A percentile compares a stretch with the other conserved stretches of the same genome.
These are phyloP conservation scores for Calypte anna DNA, from an alignment of 2,113 vertebrate genomes.

Conservation along the genomic window DNA sequence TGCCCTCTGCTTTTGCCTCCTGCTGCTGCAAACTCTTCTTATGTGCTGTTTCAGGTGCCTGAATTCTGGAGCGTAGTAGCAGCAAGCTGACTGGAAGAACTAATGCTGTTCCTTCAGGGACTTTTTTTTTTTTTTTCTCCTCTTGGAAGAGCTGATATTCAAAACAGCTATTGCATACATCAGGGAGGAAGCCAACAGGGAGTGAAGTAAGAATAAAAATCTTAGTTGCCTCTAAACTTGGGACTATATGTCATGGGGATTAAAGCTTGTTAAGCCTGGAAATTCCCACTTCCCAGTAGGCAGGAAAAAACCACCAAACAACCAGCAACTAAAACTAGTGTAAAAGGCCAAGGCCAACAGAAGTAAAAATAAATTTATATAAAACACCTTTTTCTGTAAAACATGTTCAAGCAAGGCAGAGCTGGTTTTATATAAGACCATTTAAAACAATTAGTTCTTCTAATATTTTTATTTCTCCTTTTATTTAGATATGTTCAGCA, in stretches of 20 bases:
- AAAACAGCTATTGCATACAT: conserved; percentile 26
- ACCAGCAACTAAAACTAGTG: conserved; percentile 18
- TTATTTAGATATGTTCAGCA: conserved; percentile 55
- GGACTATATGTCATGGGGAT: conserved; percentile 52
- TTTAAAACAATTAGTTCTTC: conserved; percentile 26
- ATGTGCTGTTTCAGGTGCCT: not conserved
- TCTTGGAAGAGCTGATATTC: conserved; percentile 41
- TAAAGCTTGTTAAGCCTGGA: conserved; percentile 57
- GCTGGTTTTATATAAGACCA: conserved; percentile 6
- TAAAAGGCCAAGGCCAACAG: conserved; percentile 32
- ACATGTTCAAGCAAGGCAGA: not conserved
- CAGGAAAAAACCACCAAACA: not conserved
- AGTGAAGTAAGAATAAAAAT: conserved; percentile 46
- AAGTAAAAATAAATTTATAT: not conserved
- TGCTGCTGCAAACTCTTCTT: not conserved
- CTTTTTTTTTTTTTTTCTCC: not conserved
- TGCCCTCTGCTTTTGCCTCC: not conserved
- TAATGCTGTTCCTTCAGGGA: not conserved
- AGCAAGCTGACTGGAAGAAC: conserved; percentile 23
- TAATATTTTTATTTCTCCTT: conserved; percentile 61
- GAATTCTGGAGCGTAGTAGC: not conserved
- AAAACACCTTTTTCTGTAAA: not conserved
- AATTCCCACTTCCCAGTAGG: conserved; percentile 39
- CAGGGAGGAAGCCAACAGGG: conserved; percentile 56
- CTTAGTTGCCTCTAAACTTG: conserved; percentile 46